phyloP scores from a whole-genome alignment of 1,140 invertebrate species.

The Dreissena polymorpha region DNA sequence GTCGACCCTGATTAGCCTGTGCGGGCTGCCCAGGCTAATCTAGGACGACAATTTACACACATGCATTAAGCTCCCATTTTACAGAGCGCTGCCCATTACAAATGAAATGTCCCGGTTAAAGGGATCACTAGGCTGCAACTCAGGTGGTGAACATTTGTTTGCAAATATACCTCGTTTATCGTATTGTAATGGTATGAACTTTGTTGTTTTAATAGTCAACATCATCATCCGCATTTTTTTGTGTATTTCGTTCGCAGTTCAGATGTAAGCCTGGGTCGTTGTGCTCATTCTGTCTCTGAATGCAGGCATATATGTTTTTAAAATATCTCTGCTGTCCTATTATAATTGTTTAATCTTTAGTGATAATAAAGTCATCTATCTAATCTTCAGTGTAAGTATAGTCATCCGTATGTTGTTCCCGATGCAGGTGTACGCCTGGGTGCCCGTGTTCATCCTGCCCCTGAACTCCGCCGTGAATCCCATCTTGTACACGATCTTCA shows the following conservation, averaged over 20 bases:
- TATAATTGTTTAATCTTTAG: not conserved
- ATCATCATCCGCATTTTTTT: not conserved
- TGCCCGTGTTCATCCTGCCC: constrained; percentile 88
- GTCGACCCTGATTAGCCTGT: no score
- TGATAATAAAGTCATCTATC: not conserved
- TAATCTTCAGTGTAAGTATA: not conserved
- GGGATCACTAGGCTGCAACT: no score
- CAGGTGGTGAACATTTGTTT: no score
- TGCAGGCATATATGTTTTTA: no score
- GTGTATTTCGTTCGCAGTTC: constrained; percentile 25
- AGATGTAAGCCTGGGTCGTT: constrained; percentile 85
- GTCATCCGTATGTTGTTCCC: constrained; percentile 9
- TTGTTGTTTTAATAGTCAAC: no score
- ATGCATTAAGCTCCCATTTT: no score
- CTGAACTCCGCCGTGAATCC: constrained; percentile 91
- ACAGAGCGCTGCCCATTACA: no score
- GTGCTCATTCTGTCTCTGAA: constrained; percentile 90
- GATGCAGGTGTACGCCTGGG: constrained; percentile 82
- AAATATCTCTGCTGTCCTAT: not conserved
- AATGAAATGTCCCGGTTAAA: no score
- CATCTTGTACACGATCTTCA: constrained; percentile 88
- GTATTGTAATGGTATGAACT: no score
- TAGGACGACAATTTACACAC: no score
- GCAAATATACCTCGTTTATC: no score
- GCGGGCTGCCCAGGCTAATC: no score